phyloP scores from a whole-genome alignment of 2,888 invertebrate genomes.

The Flexamia atlantica region DNA sequence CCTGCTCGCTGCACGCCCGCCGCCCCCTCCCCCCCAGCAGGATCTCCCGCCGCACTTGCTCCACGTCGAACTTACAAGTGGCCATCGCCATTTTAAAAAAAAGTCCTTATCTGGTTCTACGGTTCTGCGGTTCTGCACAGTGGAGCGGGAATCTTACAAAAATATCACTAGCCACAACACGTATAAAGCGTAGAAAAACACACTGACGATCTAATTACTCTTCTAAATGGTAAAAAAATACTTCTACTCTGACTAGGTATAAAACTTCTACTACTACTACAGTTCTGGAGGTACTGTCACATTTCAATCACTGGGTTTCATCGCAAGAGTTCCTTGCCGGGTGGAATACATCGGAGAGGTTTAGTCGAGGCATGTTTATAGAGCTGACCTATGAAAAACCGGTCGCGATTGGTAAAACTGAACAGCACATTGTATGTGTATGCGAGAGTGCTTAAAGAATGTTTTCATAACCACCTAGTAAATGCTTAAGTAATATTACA shows the following conservation, averaged over 20 bases:
- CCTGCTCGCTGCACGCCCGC: constrained; percentile 84
- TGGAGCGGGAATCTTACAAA: no score
- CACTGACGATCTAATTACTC: constrained; percentile 12
- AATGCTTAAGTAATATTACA: no score
- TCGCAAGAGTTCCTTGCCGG: no score
- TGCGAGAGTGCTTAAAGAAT: neutral
- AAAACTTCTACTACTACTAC: constrained; percentile 42
- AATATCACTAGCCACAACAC: neutral
- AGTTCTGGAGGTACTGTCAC: constrained; percentile 18
- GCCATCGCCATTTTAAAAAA: constrained; percentile 61
- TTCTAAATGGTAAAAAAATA: constrained; percentile 31
- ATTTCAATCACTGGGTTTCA: constrained; percentile 2
- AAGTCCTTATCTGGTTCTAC: no score
- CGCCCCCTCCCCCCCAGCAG: constrained; percentile 78
- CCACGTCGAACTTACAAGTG: constrained; percentile 68
- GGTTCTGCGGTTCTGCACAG: no score
- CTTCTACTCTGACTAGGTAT: constrained; percentile 20
- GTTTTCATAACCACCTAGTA: no score
- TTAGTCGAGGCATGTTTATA: neutral
- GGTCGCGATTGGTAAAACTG: neutral
- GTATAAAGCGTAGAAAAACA: constrained; percentile 3
- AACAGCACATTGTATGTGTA: neutral
- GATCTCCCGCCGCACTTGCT: constrained; percentile 75
- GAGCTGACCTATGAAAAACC: neutral
- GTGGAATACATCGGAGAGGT: neutral